Base-by-base conservation (phyloP, 2,113 vertebrate genomes). In the Seriola aureovittata region DNA sequence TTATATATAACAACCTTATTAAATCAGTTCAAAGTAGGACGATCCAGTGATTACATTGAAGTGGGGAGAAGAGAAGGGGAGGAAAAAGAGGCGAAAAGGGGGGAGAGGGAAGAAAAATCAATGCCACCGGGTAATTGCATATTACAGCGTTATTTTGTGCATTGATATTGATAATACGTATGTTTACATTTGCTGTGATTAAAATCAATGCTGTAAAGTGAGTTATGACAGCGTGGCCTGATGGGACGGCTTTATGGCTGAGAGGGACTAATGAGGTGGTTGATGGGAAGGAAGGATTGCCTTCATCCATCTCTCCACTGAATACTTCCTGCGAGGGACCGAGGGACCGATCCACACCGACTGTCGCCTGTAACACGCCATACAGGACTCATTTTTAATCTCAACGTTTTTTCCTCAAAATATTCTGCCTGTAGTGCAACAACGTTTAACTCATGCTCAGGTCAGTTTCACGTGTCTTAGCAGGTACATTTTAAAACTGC, bases 121-220 rank as follows among this genome's bases (percentile, higher is more conserved):
- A 97, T 98, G 96, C 85, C 91, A 91, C 90, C 89, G 93, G 93
- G 96, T 98, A 97, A 98, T 97, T 97, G 97, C 96, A 96, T 97
- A 97, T 97, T 98, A 97, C 96, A 95, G 94, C 95, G 90, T 96
- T 97, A 96, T 96, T 96, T 97, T 97, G 95, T 92, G 95, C 95
- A 96, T 95, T 94, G 97, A 95, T 97, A 97, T 97, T 97, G 96
- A 96, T 97, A 97, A 97, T 97, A 96, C 94, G 95, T 93, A 75
- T 96, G 96, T 97, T 97, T 97, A 96, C 96, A 96, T 97, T 97
- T 93, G 94, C 69, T 14, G 91, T 96, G 95, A 96, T 97, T 96
- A 96, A 96, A 97, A 96, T 96, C 96, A 96, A 96, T 94, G 95
- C 92, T 79, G 88, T 92, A 94, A 92, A 95, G 95, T 96, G 95